Base-by-base conservation (phyloP, 2,113 vertebrate species). In the Cyprinodon tularosa region DNA sequence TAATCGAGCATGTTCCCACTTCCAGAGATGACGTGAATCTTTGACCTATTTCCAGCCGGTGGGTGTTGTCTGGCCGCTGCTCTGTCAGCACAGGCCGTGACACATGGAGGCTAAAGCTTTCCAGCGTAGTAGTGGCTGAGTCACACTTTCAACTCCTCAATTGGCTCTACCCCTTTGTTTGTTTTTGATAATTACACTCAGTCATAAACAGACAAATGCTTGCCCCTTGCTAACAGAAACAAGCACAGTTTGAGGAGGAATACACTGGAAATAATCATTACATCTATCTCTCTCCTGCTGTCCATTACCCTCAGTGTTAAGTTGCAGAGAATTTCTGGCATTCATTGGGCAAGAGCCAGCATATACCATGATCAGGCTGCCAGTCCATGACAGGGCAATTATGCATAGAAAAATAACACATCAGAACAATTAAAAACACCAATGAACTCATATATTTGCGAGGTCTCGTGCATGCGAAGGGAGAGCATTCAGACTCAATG, bases 21-120 rank as follows among this genome's bases (percentile, higher is more conserved):
- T 81, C 8, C n/a, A 42, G 66, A 76, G 57, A 73, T 87, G 91
- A 92, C 71, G 81, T 86, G 88, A 82, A 66, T 68, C 53, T 81
- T 88, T 94, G 95, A 94, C 94, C 94, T 93, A 95, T 88, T 94
- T 95, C 94, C 74, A 83, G 62, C 93, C 90, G 93, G 93, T 93
- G 81, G 88, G 76, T 80, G 86, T 42, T 67, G 68, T 74, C 84
- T 53, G 61, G 60, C 84, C 66, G 82, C 81, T 74, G 68, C 53
- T 88, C 74, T 72, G 37, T 69, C 85, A 39, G 66, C 22, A 39
- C 64, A 69, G 76, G 75, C 63, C 71, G 66, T 59, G 76, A 86
- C 90, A 89, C 91, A 93, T 87, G 90, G 90, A 88, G 84, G 76
- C 84, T 83, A 86, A 91, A 76, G 91, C 91, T 90, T 76, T 77